A percentile compares a stretch with the other conserved stretches of the same genome.
These are phyloP conservation scores for Euglossa dilemma DNA, from an alignment of 1,140 invertebrate species.

Conservation along the genomic window DNA sequence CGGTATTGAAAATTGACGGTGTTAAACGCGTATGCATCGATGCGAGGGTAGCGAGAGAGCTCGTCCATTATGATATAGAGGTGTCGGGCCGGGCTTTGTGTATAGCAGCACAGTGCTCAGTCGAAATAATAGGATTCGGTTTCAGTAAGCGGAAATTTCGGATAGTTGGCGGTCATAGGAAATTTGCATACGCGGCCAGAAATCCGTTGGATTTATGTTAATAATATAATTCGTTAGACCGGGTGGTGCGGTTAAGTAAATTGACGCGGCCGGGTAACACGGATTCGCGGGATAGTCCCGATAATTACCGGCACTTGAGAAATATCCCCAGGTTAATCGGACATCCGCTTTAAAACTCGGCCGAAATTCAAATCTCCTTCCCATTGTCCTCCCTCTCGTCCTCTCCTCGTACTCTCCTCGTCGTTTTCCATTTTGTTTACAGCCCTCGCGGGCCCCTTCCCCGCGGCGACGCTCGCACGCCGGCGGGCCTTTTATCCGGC, in stretches of 20 bases:
- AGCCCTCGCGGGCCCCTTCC: too few species aligned
- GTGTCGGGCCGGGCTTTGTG: constrained; percentile 12
- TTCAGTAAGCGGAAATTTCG: constrained; percentile 51
- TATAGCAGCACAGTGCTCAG: constrained; percentile 7
- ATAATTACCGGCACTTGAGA: too few species aligned
- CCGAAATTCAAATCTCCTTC: too few species aligned
- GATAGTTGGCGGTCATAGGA: constrained; percentile 44
- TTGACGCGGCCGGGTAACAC: background rate
- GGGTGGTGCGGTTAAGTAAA: constrained; percentile 30
- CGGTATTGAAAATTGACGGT: background rate
- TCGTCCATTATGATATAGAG: constrained; percentile 32
- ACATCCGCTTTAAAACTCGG: too few species aligned
- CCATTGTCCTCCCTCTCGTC: too few species aligned
- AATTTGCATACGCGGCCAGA: constrained; percentile 34
- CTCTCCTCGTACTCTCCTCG: too few species aligned
- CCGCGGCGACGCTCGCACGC: too few species aligned
- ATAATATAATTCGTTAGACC: constrained; percentile 39
- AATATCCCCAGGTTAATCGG: too few species aligned
- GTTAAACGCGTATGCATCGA: background rate
- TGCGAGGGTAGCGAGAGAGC: background rate
- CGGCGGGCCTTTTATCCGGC: too few species aligned
- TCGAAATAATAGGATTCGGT: constrained; percentile 49
- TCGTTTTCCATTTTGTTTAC: too few species aligned
- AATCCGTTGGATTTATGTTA: constrained; percentile 47
- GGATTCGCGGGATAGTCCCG: too few species aligned